Base-by-base conservation (phyloP, 2,113 vertebrate species). In the Sebastes fasciatus region DNA sequence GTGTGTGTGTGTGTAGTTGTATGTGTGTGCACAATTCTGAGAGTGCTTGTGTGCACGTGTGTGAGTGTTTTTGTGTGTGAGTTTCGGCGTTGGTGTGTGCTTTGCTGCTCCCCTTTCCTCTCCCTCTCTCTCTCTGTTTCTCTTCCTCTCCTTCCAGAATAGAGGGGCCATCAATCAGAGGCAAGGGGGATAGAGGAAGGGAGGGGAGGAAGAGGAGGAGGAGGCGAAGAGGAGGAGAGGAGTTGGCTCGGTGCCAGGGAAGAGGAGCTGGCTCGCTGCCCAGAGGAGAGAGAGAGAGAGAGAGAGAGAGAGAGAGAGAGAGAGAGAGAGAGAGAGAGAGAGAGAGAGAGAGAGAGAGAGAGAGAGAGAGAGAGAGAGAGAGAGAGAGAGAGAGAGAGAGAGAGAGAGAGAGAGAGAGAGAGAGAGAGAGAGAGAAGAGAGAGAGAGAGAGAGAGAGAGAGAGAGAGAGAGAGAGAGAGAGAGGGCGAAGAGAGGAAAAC, bases 91-190 rank as follows among this genome's bases (percentile, higher is more conserved):
- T 51, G 0, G 74, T 84, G 85, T 83, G 78, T 83, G 58, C 76
- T 83, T 86, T 90, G 69, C 82, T 87, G 69, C 79, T 82, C 73
- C 65, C 68, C 65, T 77, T 74, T 79, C 66, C 83, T 79, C 71
- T 74, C 68, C 67, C 26, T 74, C 66, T 67, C 66, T 57, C 13
- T 87, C 88, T 84, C 82, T 89, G 70, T 92, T 93, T 91, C 89
- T 80, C 89, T 92, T 94, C 91, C 89, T 92, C 84, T 91, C 90
- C 87, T 94, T 92, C 88, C 91, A 89, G 80, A 94, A 94, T 93
- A 89, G 92, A 92, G 92, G 91, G 93, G 90, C 94, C 94, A 96
- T 95, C 95, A 95, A 95, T 95, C 93, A 95, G 91, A 90, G 86
- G 88, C 86, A 87, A 91, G 85, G 85, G 88, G 88, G 88, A 90